A percentile compares a stretch with the other conserved stretches of the same genome.
These are phyloP conservation scores for Antrozous pallidus DNA, from an alignment of 2,797 vertebrate genomes.

Conservation along the genomic window DNA sequence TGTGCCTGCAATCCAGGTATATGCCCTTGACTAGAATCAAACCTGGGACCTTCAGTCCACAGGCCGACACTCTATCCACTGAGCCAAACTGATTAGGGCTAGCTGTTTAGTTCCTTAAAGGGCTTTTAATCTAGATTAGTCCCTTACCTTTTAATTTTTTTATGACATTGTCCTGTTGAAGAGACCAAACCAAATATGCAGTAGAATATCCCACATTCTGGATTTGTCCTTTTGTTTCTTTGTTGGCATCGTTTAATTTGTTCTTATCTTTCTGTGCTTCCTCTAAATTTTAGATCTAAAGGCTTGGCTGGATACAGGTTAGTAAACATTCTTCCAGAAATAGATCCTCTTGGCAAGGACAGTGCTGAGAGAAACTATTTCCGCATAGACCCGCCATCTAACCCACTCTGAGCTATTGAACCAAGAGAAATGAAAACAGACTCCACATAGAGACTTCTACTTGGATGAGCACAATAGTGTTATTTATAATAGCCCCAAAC, in stretches of 20 bases:
- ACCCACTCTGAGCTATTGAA: not conserved
- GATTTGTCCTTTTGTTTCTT: not conserved
- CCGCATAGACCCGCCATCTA: not conserved
- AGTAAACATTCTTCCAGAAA: not conserved
- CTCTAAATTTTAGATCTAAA: not conserved
- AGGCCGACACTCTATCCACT: too few relatives aligned
- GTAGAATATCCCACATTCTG: not conserved
- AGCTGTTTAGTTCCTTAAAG: not conserved
- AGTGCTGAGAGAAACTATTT: not conserved
- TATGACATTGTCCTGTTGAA: not conserved
- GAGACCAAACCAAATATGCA: not conserved
- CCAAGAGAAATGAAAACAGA: not conserved
- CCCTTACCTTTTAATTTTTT: not conserved
- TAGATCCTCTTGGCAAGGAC: not conserved
- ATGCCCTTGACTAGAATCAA: too few relatives aligned
- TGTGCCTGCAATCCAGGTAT: too few relatives aligned
- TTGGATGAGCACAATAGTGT: not conserved
- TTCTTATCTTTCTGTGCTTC: not conserved
- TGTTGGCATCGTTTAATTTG: not conserved
- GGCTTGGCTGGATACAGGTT: not conserved
- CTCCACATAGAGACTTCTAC: not conserved
- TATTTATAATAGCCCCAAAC: not conserved
- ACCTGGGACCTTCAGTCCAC: too few relatives aligned
- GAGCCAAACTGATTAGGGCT: not conserved
- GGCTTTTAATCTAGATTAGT: not conserved